These are phyloP conservation scores for Sphenodon punctatus DNA, from an alignment of 2,797 vertebrate species.

Conservation along the genomic window DNA sequence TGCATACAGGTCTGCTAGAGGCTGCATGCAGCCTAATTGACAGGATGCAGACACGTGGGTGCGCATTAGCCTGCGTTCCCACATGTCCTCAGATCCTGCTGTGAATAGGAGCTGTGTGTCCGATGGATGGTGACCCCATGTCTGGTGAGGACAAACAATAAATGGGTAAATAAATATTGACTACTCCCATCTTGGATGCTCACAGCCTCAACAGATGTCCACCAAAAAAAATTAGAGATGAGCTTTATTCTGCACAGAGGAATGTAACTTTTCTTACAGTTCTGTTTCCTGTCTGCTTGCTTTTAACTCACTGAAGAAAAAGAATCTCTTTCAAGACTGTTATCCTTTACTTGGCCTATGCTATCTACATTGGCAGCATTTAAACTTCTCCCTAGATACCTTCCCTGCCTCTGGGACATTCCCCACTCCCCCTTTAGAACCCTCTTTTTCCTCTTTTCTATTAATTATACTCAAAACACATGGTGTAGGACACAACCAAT, in stretches of 20 bases:
- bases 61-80: no score
- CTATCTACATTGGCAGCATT: neutral
- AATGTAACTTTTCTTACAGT: neutral
- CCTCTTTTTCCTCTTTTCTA: neutral
- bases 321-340: neutral
- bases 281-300: neutral
- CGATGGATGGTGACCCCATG: no score
- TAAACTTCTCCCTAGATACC: neutral
- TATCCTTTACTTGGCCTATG: neutral
- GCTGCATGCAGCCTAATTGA: no score
- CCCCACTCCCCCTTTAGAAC: neutral
- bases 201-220: neutral
- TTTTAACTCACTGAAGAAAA: neutral
- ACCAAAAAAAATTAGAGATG: neutral
- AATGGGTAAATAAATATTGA: no score
- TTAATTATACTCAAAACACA: conserved; percentile 18
- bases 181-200: neutral
- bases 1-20: no score
- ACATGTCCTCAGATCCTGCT: no score
- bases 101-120: no score
- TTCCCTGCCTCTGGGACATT: neutral
- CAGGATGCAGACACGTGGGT: no score
- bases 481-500: conserved; percentile 11
- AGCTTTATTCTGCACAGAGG: neutral
- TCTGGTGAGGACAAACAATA: no score